Evolutionary conservation across 2,888 invertebrate genomes (phyloP).

Genomic region (Protula sp.): DNA sequence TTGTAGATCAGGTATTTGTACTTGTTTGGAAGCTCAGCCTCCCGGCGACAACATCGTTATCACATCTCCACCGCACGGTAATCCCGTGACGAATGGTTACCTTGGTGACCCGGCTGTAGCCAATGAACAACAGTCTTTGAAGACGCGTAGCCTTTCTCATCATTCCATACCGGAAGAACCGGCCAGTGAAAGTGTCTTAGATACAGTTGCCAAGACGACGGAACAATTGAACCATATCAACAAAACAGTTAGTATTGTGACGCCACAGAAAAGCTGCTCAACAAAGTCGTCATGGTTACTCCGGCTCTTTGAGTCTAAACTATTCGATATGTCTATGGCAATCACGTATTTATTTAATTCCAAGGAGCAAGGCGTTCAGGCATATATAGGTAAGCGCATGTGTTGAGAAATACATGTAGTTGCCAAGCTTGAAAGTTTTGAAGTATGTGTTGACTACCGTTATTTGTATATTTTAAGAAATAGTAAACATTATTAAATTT

Average conservation of each 20-base stretch:
- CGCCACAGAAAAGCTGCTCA: not conserved
- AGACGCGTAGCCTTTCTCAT: not conserved
- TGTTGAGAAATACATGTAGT: too few species aligned
- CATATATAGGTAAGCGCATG: slow-evolving; percentile 76
- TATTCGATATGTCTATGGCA: slow-evolving; percentile 97
- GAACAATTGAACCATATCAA: too few species aligned
- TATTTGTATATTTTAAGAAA: too few species aligned
- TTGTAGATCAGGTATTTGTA: not conserved
- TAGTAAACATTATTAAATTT: too few species aligned
- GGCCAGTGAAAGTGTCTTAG: not conserved
- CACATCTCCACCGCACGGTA: too few species aligned
- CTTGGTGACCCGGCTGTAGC: too few species aligned
- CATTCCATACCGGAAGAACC: not conserved
- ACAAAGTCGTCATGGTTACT: slow-evolving; percentile 60
- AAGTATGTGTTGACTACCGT: too few species aligned
- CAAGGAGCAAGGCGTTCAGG: slow-evolving; percentile 95
- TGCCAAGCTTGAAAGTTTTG: too few species aligned
- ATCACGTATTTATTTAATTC: slow-evolving; percentile 96
- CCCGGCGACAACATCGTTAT: too few species aligned
- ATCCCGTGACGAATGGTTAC: too few species aligned
- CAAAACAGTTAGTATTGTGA: not conserved
- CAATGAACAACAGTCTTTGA: not conserved
- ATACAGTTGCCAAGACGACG: not conserved
- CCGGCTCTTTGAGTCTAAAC: slow-evolving; percentile 91
- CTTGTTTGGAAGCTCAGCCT: not conserved